Conservation (phyloP, 2,797 vertebrate genomes). For the Pogoniulus pusillus region DNA sequence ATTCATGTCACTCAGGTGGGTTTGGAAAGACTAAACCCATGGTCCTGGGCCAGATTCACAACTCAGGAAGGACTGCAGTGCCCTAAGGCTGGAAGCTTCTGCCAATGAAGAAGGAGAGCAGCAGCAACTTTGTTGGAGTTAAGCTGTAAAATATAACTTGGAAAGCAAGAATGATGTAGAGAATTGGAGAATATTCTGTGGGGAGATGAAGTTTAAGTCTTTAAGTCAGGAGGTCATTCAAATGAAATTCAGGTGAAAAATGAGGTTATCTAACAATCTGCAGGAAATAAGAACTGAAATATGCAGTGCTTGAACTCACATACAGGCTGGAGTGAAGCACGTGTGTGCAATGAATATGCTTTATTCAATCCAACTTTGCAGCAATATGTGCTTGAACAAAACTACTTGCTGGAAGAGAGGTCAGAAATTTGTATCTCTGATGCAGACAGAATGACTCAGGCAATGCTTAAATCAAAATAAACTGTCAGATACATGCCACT, state of each 20-base stretch:
- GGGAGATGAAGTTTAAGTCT: background rate
- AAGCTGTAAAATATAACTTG: background rate
- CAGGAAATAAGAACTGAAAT: background rate
- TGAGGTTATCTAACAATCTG: background rate
- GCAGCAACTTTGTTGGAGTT: background rate
- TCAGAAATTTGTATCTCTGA: background rate
- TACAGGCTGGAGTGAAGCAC: background rate
- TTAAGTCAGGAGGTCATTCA: background rate
- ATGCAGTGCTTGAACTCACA: background rate
- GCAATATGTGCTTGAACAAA: background rate
- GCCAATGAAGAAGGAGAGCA: background rate
- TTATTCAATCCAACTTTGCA: background rate
- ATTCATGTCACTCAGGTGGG: background rate
- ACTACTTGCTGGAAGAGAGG: background rate
- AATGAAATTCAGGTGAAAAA: background rate
- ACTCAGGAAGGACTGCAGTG: background rate
- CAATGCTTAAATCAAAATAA: background rate
- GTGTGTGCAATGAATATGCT: background rate
- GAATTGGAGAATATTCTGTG: background rate
- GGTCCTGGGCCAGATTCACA: background rate
- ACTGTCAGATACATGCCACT: background rate
- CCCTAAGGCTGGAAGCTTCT: background rate
- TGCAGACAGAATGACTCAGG: background rate
- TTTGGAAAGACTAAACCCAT: background rate
- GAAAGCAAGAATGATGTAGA: background rate